phyloP scores from a whole-genome alignment of 2,113 vertebrate species.

The Peromyscus maniculatus region DNA sequence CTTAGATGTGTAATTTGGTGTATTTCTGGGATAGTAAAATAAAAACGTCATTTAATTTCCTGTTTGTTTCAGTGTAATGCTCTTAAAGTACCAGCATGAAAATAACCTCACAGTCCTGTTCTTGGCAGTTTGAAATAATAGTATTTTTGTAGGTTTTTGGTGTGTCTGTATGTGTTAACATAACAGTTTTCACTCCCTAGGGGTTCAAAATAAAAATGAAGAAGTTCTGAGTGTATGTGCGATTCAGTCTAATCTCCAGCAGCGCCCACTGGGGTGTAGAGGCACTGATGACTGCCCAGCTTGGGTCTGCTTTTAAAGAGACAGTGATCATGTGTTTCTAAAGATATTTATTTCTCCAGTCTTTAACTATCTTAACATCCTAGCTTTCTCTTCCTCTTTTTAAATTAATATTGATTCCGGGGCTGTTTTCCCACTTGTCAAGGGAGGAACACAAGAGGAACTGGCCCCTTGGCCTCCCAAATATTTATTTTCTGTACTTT shows the following conservation, averaged over 20 bases:
- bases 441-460: conserved; percentile 71
- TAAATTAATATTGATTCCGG: conserved; percentile 59
- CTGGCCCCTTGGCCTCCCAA: conserved; percentile 25
- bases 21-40: conserved; percentile 97
- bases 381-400: background rate
- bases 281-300: conserved; percentile 87
- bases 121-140: conserved; percentile 98
- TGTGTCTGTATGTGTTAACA: conserved; percentile 96
- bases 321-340: conserved; percentile 82
- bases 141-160: conserved; percentile 99
- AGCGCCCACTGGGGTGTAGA: conserved; percentile 87
- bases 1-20: conserved; percentile 99
- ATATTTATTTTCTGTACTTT: conserved; percentile 56
- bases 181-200: conserved; percentile 97
- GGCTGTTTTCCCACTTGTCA: conserved; percentile 78
- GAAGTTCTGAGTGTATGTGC: conserved; percentile 92
- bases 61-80: conserved; percentile 96
- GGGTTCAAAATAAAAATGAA: conserved; percentile 89
- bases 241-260: conserved; percentile 90
- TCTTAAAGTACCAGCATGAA: conserved; percentile 99
- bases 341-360: conserved; percentile 46
- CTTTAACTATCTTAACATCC: conserved; percentile 53
- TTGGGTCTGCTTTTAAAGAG: conserved; percentile 85
- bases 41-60: conserved; percentile 93
- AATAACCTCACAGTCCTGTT: conserved; percentile 97